Conservation (phyloP, 2,888 invertebrate genomes). For the Trichacis sp. region DNA sequence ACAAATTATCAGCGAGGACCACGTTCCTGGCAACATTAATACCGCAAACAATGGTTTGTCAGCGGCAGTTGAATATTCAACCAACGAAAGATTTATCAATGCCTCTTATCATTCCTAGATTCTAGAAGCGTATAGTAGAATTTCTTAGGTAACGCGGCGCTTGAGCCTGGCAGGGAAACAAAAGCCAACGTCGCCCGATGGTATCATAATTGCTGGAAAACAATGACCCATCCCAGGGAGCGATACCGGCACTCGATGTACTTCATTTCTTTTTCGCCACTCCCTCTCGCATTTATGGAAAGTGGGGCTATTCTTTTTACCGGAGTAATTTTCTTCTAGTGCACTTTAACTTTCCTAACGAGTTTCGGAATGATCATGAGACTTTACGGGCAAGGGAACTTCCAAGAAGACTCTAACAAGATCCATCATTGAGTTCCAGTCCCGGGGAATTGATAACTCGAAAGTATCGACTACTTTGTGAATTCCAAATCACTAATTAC, state of each 20-base stretch:
- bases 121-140: constrained; percentile 29
- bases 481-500: not conserved
- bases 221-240: constrained; percentile 26
- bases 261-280: constrained; percentile 26
- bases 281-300: constrained; percentile 15
- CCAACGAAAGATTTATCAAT: constrained; percentile 18
- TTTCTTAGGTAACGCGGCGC: constrained; percentile 26
- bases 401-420: constrained; percentile 3
- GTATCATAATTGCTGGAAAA: constrained; percentile 35
- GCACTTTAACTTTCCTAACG: constrained; percentile 32
- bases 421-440: not conserved
- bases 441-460: not conserved
- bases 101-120: constrained; percentile 23
- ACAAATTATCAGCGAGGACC: not conserved
- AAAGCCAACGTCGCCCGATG: constrained; percentile 27
- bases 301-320: constrained; percentile 24
- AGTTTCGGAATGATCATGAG: constrained; percentile 28
- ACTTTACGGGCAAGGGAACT: constrained; percentile 1
- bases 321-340: constrained; percentile 20
- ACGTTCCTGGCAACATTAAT: not conserved
- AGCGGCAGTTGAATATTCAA: not conserved
- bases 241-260: constrained; percentile 30
- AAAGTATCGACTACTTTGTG: not conserved
- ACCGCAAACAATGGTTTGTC: not conserved
- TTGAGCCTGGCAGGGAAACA: constrained; percentile 32